These are phyloP conservation scores for Balearica regulorum DNA, from an alignment of 2,797 vertebrate species.

Conservation along the genomic window DNA sequence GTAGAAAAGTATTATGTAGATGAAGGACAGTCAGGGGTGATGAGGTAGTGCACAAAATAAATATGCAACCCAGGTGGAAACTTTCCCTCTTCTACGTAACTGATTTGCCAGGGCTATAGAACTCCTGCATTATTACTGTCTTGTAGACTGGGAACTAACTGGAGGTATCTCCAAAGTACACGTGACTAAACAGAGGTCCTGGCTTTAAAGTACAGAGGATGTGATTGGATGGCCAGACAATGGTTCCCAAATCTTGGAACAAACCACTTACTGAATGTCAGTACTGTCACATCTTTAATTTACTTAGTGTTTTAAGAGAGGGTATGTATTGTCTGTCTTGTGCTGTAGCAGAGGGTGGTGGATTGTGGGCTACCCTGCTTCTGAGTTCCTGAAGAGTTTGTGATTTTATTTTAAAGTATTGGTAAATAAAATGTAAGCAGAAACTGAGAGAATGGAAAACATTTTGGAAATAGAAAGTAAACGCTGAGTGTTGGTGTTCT, in stretches of 20 bases:
- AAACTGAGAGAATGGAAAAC: not conserved
- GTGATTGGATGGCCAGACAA: not conserved
- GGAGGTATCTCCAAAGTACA: not conserved
- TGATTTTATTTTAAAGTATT: not conserved
- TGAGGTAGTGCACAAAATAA: not conserved
- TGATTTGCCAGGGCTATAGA: not conserved
- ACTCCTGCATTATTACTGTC: not conserved
- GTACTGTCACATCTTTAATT: not conserved
- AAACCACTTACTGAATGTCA: not conserved
- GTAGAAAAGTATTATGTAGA: not conserved
- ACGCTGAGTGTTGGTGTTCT: not conserved
- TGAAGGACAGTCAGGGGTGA: not conserved
- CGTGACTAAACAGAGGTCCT: not conserved
- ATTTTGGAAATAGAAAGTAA: not conserved
- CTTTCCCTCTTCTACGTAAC: accelerated
- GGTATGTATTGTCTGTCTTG: accelerated
- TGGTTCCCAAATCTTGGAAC: not conserved
- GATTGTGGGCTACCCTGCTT: not conserved
- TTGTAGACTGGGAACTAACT: not conserved
- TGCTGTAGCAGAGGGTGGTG: not conserved
- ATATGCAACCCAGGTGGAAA: not conserved
- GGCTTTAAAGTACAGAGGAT: not conserved
- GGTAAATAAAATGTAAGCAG: not conserved
- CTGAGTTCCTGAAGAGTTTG: not conserved
- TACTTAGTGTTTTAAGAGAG: not conserved